Conservation (phyloP, 2,797 vertebrate species). For the Enteromius fasciolatus region DNA sequence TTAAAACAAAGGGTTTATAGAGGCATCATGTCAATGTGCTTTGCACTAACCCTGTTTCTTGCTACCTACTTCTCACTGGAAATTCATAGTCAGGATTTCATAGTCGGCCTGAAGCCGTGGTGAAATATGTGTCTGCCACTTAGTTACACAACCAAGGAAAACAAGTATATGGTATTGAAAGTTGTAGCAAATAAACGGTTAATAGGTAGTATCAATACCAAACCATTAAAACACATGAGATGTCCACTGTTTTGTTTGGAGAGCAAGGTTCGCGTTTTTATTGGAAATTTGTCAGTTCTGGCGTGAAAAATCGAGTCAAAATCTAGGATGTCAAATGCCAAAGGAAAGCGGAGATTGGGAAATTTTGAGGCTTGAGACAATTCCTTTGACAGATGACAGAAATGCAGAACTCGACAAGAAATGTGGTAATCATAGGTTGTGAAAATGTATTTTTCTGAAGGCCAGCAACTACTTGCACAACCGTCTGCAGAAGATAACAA, state of each 20-base stretch:
- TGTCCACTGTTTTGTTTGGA: conserved; percentile 15
- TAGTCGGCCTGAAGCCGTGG: conserved; percentile 16
- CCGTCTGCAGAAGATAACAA: not conserved
- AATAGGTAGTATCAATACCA: conserved; percentile 14
- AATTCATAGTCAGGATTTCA: conserved; percentile 48
- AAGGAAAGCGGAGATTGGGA: conserved; percentile 33
- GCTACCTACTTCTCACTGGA: conserved; percentile 31
- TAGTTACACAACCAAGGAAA: conserved; percentile 6
- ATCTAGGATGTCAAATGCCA: not conserved
- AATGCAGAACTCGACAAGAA: conserved; percentile 27
- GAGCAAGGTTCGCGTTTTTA: conserved; percentile 8
- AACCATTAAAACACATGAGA: conserved; percentile 13
- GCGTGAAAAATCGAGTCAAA: conserved; percentile 1
- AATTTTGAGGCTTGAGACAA: conserved; percentile 24
- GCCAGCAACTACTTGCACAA: conserved; percentile 19
- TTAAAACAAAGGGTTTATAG: conserved; percentile 61
- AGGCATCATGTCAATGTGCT: conserved; percentile 52
- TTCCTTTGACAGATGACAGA: conserved; percentile 16
- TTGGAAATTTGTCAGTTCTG: conserved; percentile 48
- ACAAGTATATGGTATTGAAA: conserved; percentile 25
- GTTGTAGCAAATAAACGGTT: conserved; percentile 19
- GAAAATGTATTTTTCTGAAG: conserved; percentile 11
- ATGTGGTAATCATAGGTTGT: conserved; percentile 36
- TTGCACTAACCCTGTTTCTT: conserved; percentile 45
- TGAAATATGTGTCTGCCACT: conserved; percentile 26